Percentiles rank a stretch among this genome's conserved stretches.
Evolutionary conservation across 2,888 invertebrate species (phyloP).

Genomic region (Liopterus haemorrhoidalis): DNA sequence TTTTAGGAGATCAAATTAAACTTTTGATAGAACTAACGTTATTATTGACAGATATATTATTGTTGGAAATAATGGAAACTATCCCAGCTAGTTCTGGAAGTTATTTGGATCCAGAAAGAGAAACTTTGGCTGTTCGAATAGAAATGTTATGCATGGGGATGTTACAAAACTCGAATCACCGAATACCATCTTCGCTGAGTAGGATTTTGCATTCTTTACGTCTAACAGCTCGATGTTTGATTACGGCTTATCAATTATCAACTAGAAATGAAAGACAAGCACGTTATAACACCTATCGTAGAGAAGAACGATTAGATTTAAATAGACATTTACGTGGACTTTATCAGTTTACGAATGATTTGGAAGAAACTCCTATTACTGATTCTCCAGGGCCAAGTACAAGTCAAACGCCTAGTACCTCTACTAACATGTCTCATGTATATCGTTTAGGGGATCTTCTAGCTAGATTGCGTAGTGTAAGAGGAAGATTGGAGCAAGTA

Average conservation of each 20-base stretch:
- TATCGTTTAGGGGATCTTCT: conserved; percentile 17
- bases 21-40: conserved; percentile 45
- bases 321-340: conserved; percentile 16
- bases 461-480: conserved; percentile 15
- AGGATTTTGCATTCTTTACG: conserved; percentile 15
- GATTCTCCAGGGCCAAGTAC: conserved; percentile 7
- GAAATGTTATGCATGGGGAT: conserved; percentile 42
- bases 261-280: conserved; percentile 4
- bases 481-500: conserved; percentile 21
- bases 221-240: too few relatives aligned
- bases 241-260: too few relatives aligned
- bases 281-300: too few relatives aligned
- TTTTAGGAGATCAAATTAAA: conserved; percentile 33
- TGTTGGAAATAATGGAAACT: conserved; percentile 47
- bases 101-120: conserved; percentile 41
- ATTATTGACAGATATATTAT: conserved; percentile 47
- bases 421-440: conserved; percentile 15
- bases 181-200: conserved; percentile 10
- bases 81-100: conserved; percentile 42
- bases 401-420: conserved; percentile 10
- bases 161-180: conserved; percentile 37
- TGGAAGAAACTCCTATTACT: conserved; percentile 7
- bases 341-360: conserved; percentile 17
- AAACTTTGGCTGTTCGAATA: conserved; percentile 40
- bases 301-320: conserved; percentile 13